phyloP scores from a whole-genome alignment of 1,140 invertebrate genomes.

The Magallana angulata region DNA sequence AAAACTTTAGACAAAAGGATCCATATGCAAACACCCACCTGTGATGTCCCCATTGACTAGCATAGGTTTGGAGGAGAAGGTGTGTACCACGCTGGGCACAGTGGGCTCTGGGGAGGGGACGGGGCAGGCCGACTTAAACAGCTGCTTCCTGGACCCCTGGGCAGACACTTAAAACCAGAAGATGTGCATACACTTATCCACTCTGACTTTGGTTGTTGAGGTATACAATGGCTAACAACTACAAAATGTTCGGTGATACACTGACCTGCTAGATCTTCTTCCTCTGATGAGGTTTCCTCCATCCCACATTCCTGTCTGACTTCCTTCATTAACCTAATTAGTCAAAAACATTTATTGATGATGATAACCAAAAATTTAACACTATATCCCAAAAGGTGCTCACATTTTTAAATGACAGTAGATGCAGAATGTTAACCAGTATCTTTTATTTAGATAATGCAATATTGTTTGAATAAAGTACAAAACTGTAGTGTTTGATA shows the following conservation, averaged over 20 bases:
- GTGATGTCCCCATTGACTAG: conserved; percentile 70
- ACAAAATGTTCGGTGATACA: neutral
- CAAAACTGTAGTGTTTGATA: too few relatives aligned
- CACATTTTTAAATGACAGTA: too few relatives aligned
- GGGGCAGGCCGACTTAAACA: conserved; percentile 72
- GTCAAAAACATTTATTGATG: neutral
- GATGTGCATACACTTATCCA: neutral
- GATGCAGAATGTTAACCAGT: too few relatives aligned
- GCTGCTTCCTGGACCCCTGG: conserved; percentile 71
- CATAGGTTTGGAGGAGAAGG: conserved; percentile 70
- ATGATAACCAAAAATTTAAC: neutral
- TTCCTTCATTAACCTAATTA: conserved; percentile 78
- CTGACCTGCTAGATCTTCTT: conserved; percentile 83
- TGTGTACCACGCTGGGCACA: conserved; percentile 72
- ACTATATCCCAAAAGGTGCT: too few relatives aligned
- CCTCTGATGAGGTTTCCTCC: conserved; percentile 84
- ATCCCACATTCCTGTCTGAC: conserved; percentile 83
- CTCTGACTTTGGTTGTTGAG: neutral
- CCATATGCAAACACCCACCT: conserved; percentile 50
- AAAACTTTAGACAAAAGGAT: too few relatives aligned
- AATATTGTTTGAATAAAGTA: too few relatives aligned
- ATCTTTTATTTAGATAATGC: too few relatives aligned
- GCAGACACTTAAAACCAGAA: conserved; percentile 63
- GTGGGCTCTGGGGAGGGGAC: conserved; percentile 74
- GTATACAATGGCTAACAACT: neutral